Conservation (phyloP, 2,113 vertebrate species). For the Todiramphus saurophagus region DNA sequence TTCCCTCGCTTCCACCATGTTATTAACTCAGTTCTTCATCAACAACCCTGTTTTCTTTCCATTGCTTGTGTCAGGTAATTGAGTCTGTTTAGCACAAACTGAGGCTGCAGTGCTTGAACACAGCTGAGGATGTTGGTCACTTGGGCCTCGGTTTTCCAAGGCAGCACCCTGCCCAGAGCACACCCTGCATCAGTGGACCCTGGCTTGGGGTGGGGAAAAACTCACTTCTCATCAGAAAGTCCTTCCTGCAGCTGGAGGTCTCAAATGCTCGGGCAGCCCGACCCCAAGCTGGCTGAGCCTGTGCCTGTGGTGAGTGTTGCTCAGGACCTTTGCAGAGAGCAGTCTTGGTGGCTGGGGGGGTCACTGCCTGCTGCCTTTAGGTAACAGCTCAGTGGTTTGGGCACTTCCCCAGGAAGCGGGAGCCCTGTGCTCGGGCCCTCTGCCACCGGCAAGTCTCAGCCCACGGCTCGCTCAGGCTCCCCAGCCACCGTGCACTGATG, state of each 20-base stretch:
- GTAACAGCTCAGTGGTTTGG: not conserved
- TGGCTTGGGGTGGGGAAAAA: not conserved
- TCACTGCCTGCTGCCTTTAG: too few species aligned
- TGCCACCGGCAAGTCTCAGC: not conserved
- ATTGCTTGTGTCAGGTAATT: not conserved
- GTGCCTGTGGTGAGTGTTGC: rapidly evolving
- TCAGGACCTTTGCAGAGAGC: not conserved
- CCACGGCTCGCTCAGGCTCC: rapidly evolving
- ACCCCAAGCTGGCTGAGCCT: not conserved
- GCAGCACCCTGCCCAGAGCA: not conserved
- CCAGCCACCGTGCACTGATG: rapidly evolving
- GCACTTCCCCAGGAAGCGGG: not conserved
- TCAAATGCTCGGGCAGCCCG: not conserved
- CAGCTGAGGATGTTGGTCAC: not conserved
- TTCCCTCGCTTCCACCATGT: not conserved
- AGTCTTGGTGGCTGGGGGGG: not conserved
- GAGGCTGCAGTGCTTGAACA: not conserved
- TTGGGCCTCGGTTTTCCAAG: not conserved
- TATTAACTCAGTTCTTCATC: not conserved
- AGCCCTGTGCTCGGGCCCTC: not conserved
- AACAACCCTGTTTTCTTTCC: not conserved
- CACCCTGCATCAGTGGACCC: not conserved
- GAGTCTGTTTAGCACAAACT: not conserved
- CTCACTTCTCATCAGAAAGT: not conserved
- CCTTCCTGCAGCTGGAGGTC: not conserved